These are phyloP conservation scores for Aphis gossypii DNA, from an alignment of 1,140 invertebrate genomes.

Conservation along the genomic window DNA sequence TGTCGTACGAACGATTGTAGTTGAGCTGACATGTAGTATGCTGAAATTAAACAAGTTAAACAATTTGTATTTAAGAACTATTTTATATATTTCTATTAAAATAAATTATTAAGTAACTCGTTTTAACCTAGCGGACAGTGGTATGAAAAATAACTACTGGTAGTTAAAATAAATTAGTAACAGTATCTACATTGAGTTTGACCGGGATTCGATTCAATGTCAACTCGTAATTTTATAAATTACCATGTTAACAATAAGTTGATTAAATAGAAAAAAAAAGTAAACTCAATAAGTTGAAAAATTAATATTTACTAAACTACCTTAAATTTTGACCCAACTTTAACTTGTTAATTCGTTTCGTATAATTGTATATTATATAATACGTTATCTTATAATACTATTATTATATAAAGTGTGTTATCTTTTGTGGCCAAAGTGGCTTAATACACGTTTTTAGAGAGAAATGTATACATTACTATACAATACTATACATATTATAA, in stretches of 20 bases:
- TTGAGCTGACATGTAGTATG: neutral
- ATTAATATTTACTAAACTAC: neutral
- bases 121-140: neutral
- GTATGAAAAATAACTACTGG: neutral
- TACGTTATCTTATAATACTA: neutral
- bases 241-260: neutral
- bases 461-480: neutral
- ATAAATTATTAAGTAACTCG: neutral
- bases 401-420: neutral
- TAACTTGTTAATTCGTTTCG: neutral
- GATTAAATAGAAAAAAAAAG: neutral
- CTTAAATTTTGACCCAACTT: too few species aligned
- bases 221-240: neutral
- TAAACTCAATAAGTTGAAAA: neutral
- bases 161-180: neutral
- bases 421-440: neutral
- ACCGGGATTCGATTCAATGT: neutral
- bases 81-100: neutral
- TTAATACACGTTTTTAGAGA: neutral
- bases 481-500: neutral
- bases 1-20: too few species aligned
- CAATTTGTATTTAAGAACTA: neutral
- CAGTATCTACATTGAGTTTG: neutral
- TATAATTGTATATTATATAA: neutral
- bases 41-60: neutral